phyloP scores from a whole-genome alignment of 2,888 invertebrate species.

The Eupithecia subfuscata region DNA sequence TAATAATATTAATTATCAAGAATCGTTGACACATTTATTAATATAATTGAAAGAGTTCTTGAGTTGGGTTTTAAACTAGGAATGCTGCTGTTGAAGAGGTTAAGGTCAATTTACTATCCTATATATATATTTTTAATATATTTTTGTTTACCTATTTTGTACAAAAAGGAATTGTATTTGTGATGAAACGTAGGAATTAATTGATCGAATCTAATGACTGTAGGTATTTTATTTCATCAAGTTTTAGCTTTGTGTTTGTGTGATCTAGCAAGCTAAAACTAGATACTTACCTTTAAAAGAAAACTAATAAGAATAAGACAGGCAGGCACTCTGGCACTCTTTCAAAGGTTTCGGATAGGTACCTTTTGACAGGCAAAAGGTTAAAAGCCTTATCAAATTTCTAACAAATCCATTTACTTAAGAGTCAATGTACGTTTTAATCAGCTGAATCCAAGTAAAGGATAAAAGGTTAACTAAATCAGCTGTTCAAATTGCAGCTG shows the following conservation, averaged over 20 bases:
- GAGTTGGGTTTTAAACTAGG: too few species aligned
- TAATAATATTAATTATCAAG: too few species aligned
- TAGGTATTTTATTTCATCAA: not conserved
- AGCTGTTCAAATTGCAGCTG: conserved; percentile 28
- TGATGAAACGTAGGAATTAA: too few species aligned
- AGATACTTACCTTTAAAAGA: not conserved
- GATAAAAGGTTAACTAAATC: conserved; percentile 25
- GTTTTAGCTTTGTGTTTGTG: not conserved
- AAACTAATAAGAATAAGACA: not conserved
- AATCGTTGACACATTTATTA: too few species aligned
- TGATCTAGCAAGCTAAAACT: not conserved
- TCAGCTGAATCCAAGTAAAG: conserved; percentile 20
- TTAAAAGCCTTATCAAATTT: conserved; percentile 17
- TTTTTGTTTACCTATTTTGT: too few species aligned
- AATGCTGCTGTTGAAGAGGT: too few species aligned
- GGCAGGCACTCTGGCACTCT: not conserved
- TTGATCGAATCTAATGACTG: not conserved
- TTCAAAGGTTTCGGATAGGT: not conserved
- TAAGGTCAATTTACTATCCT: too few species aligned
- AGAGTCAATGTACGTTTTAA: conserved; percentile 20
- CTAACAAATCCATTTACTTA: conserved; percentile 10
- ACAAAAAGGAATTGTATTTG: too few species aligned
- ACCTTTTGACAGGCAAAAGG: not conserved
- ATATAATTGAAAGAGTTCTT: too few species aligned
- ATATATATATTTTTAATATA: too few species aligned